Conservation (phyloP, 2,888 invertebrate species). For the Nymphalis urticae region DNA sequence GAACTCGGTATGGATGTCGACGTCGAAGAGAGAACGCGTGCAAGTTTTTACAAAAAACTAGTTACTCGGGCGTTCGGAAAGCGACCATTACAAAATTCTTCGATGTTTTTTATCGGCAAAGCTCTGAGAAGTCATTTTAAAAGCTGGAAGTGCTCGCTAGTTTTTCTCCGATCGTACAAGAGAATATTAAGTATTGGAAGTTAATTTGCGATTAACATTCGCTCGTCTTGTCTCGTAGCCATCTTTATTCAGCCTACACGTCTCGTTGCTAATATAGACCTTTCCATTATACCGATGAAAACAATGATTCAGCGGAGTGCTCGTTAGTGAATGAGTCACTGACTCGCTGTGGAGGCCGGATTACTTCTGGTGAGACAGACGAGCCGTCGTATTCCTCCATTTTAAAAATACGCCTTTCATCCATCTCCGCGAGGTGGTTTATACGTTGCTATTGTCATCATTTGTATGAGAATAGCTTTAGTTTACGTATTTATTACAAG, state of each 20-base stretch:
- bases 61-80: conserved; percentile 61
- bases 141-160: conserved; percentile 40
- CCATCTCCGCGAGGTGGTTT: conserved; percentile 21
- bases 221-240: conserved; percentile 22
- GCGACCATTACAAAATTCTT: conserved; percentile 71
- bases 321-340: conserved; percentile 63
- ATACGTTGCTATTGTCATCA: conserved; percentile 19
- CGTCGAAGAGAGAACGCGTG: conserved; percentile 42
- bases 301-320: conserved; percentile 65
- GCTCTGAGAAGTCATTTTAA: conserved; percentile 59
- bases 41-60: conserved; percentile 54
- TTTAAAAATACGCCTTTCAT: conserved; percentile 32
- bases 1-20: conserved; percentile 50
- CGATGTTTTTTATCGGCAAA: conserved; percentile 57
- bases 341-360: conserved; percentile 41
- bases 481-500: neutral
- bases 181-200: conserved; percentile 30
- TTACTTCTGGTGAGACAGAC: conserved; percentile 32
- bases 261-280: conserved; percentile 47
- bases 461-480: conserved; percentile 2
- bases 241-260: conserved; percentile 34
- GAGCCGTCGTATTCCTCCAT: conserved; percentile 31
- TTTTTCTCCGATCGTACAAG: conserved; percentile 34
- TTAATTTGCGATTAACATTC: conserved; percentile 34
- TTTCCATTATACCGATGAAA: conserved; percentile 58